Percentiles rank a stretch among this genome's conserved stretches.
Evolutionary conservation across 2,888 invertebrate species (phyloP).

Genomic region (Nycteola revayana): DNA sequence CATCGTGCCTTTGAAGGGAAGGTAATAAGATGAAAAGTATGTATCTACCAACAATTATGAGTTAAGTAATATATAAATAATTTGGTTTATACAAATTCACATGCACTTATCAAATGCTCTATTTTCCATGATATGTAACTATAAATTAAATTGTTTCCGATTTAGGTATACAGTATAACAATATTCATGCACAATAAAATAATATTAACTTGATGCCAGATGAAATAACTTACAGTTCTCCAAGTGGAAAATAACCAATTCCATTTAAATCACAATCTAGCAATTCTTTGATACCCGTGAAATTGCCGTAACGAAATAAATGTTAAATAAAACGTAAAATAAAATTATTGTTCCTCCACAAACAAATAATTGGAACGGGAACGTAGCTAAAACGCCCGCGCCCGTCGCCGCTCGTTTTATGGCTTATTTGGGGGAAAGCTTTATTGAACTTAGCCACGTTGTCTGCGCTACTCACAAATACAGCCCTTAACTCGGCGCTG

Average conservation of each 20-base stretch:
- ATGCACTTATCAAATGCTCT: too few relatives aligned
- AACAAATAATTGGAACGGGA: conserved; percentile 81
- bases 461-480: conserved; percentile 51
- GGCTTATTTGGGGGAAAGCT: conserved; percentile 82
- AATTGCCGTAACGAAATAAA: conserved; percentile 82
- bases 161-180: conserved; percentile 56
- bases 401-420: conserved; percentile 78
- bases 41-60: too few relatives aligned
- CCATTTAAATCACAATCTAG: conserved; percentile 80
- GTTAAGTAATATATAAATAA: too few relatives aligned
- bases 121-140: too few relatives aligned
- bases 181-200: conserved; percentile 71
- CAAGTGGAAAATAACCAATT: conserved; percentile 81
- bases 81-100: too few relatives aligned
- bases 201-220: conserved; percentile 64
- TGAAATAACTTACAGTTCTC: conserved; percentile 60
- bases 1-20: too few relatives aligned
- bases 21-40: too few relatives aligned
- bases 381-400: conserved; percentile 63
- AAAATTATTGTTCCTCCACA: conserved; percentile 81
- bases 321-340: conserved; percentile 82
- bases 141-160: conserved; percentile 48
- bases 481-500: conserved; percentile 45
- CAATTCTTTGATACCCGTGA: conserved; percentile 81
- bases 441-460: conserved; percentile 79